phyloP scores from a whole-genome alignment of 1,140 invertebrate species.

The Zaprionus camerounensis region DNA sequence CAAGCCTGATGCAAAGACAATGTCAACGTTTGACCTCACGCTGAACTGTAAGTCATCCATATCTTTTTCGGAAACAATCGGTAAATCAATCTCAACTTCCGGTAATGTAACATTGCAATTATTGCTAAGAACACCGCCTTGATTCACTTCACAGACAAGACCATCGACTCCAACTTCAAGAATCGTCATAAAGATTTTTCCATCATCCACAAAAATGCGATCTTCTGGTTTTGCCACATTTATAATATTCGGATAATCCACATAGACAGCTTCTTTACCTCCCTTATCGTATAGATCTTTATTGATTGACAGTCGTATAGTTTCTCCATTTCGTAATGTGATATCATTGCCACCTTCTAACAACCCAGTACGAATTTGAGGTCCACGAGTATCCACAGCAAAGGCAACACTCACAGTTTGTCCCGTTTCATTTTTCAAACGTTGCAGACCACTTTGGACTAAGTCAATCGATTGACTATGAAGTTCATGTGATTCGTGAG shows the following conservation, averaged over 20 bases:
- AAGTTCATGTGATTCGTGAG: slow-evolving; percentile 98
- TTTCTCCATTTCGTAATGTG: slow-evolving; percentile 92
- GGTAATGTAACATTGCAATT: slow-evolving; percentile 98
- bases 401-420: slow-evolving; percentile 85
- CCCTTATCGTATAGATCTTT: slow-evolving; percentile 92
- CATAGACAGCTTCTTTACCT: slow-evolving; percentile 89
- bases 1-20: slow-evolving; percentile 99
- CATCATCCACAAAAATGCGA: slow-evolving; percentile 97
- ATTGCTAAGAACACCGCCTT: slow-evolving; percentile 96
- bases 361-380: slow-evolving; percentile 97
- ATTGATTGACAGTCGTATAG: slow-evolving; percentile 95
- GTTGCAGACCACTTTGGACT: slow-evolving; percentile 91
- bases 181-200: slow-evolving; percentile 97
- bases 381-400: slow-evolving; percentile 97
- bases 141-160: slow-evolving; percentile 93
- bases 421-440: slow-evolving; percentile 89
- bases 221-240: slow-evolving; percentile 95
- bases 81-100: slow-evolving; percentile 96
- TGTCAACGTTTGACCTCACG: slow-evolving; percentile 97
- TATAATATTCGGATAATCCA: slow-evolving; percentile 97
- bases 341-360: slow-evolving; percentile 89
- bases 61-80: slow-evolving; percentile 99
- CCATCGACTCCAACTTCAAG: slow-evolving; percentile 86
- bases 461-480: slow-evolving; percentile 95
- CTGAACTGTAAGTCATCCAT: slow-evolving; percentile 97